These are phyloP conservation scores for Daphoenositta chrysoptera DNA, from an alignment of 2,113 vertebrate genomes.

Conservation along the genomic window DNA sequence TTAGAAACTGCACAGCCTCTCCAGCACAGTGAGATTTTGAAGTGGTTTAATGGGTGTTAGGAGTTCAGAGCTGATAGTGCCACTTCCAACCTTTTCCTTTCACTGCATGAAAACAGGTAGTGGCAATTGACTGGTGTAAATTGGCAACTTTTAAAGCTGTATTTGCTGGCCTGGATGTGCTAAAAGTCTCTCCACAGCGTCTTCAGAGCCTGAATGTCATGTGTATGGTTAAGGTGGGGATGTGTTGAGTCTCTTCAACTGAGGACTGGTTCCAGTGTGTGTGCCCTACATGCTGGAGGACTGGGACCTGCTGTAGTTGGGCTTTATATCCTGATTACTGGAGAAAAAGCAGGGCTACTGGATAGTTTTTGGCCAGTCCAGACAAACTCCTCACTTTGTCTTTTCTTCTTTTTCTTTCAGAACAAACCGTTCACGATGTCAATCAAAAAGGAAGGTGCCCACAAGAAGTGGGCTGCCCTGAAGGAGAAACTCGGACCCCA, in stretches of 20 bases:
- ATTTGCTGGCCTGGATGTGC: neutral
- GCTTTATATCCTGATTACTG: neutral
- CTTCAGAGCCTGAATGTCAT: neutral
- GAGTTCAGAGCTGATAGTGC: neutral
- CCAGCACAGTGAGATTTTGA: neutral
- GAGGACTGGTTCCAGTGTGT: neutral
- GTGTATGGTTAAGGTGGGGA: neutral
- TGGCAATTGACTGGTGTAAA: neutral
- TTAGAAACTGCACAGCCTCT: slow-evolving; percentile 11
- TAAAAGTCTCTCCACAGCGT: neutral
- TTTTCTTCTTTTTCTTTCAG: slow-evolving; percentile 5
- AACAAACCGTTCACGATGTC: slow-evolving; percentile 76
- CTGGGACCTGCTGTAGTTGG: neutral
- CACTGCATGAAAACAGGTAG: neutral
- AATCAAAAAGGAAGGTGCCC: slow-evolving; percentile 75
- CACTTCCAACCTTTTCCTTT: neutral
- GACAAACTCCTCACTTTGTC: neutral
- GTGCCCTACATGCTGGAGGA: neutral
- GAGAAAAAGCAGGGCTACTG: neutral
- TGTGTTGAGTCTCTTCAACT: neutral
- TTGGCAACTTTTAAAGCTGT: neutral
- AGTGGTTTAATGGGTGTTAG: slow-evolving; percentile 1
- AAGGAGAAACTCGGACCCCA: slow-evolving; percentile 86
- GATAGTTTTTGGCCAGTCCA: neutral
- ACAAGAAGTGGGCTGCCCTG: slow-evolving; percentile 88